Conservation (phyloP, 1,140 invertebrate species). For the Ganaspis sp. region DNA sequence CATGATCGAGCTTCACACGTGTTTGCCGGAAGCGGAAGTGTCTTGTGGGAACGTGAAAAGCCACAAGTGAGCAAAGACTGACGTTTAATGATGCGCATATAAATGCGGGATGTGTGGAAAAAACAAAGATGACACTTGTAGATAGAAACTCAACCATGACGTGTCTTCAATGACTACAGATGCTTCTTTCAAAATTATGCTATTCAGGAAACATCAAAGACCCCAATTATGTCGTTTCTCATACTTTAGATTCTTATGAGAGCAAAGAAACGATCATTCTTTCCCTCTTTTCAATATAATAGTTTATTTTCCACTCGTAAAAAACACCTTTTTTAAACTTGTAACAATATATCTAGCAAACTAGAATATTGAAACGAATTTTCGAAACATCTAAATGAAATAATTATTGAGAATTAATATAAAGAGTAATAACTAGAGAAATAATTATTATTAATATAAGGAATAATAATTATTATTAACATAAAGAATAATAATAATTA, state of each 20-base stretch:
- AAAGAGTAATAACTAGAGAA: no score
- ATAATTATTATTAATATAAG: no score
- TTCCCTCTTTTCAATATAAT: no score
- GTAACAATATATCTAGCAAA: no score
- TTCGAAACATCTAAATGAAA: no score
- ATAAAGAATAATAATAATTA: no score
- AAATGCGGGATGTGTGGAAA: conserved; percentile 56
- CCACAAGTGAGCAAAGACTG: conserved; percentile 54
- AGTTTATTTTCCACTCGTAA: no score
- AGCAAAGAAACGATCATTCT: background rate
- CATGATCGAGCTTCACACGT: conserved; percentile 61
- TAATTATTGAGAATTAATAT: no score
- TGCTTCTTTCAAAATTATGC: conserved; percentile 10
- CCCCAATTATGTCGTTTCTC: background rate
- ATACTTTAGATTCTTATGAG: background rate
- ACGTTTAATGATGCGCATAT: conserved; percentile 64
- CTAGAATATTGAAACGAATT: no score
- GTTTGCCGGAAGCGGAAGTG: conserved; percentile 66
- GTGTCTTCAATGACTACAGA: conserved; percentile 33
- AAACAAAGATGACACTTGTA: conserved; percentile 61
- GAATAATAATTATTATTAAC: no score
- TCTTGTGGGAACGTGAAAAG: conserved; percentile 61
- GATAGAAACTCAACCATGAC: conserved; percentile 54
- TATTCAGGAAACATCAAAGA: background rate
- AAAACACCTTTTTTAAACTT: no score